Percentiles rank a stretch among this genome's conserved stretches.
Conservation (phyloP, 2,888 invertebrate species). For the Ormyrus nitidulus region DNA sequence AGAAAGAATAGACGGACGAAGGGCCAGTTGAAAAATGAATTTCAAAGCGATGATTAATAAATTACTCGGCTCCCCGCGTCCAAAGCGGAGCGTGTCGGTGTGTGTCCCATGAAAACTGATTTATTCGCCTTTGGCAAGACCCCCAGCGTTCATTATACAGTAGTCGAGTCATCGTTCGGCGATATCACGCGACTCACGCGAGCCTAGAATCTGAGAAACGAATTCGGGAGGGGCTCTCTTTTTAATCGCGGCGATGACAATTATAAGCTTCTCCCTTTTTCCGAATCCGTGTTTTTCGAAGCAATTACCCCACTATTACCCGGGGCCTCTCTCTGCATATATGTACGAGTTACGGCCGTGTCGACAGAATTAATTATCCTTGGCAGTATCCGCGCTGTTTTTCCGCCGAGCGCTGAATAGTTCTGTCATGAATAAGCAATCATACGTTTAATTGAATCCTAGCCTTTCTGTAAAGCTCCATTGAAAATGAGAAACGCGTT, state of each 20-base stretch:
- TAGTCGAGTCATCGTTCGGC: slow-evolving; percentile 52
- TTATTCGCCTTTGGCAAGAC: slow-evolving; percentile 42
- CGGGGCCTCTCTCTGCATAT: no score
- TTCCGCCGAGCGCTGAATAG: background rate
- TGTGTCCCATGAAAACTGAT: slow-evolving; percentile 45
- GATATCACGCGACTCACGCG: slow-evolving; percentile 52
- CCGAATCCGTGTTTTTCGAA: no score
- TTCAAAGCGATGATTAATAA: slow-evolving; percentile 51
- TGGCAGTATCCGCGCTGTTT: background rate
- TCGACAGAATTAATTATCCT: background rate
- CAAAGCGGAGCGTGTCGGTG: background rate
- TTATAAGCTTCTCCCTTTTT: slow-evolving; percentile 23
- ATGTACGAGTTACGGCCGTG: background rate
- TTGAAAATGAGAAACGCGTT: slow-evolving; percentile 2
- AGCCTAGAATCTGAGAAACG: slow-evolving; percentile 45
- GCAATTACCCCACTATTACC: no score
- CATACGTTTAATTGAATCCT: slow-evolving; percentile 22
- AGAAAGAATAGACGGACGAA: background rate
- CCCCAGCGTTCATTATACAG: slow-evolving; percentile 39
- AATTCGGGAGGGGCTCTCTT: slow-evolving; percentile 28
- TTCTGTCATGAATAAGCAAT: slow-evolving; percentile 19
- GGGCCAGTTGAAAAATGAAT: slow-evolving; percentile 38
- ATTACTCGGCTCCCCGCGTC: slow-evolving; percentile 17
- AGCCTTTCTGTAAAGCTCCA: background rate
- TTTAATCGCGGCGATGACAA: slow-evolving; percentile 46